A percentile compares a stretch with the other conserved stretches of the same genome.
These are phyloP conservation scores for Melitaea cinxia DNA, from an alignment of 1,140 invertebrate species.

Conservation along the genomic window DNA sequence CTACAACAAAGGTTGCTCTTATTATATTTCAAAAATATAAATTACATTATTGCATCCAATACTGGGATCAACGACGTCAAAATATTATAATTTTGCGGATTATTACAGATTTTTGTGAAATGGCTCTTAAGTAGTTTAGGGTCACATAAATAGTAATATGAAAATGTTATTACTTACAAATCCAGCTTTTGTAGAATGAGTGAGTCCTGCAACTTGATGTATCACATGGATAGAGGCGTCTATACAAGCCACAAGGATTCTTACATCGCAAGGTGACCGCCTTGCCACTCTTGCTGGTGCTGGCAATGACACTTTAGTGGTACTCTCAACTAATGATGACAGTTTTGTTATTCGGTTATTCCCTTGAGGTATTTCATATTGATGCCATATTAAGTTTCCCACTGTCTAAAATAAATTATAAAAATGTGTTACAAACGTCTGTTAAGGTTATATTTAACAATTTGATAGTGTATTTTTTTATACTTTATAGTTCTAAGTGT, in stretches of 20 bases:
- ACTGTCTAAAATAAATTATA: conserved; percentile 63
- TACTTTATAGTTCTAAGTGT: no score
- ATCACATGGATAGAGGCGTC: conserved; percentile 69
- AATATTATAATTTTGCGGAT: no score
- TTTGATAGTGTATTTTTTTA: no score
- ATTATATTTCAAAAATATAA: no score
- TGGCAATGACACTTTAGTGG: conserved; percentile 52
- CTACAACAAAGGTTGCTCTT: no score
- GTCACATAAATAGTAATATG: background rate
- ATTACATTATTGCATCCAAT: no score
- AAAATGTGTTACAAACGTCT: no score
- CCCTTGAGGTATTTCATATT: conserved; percentile 53
- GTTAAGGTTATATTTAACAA: no score
- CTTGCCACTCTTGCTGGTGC: conserved; percentile 58
- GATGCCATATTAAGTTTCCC: conserved; percentile 64
- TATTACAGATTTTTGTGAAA: no score
- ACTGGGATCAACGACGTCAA: no score
- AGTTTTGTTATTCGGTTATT: conserved; percentile 48
- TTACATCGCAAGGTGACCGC: conserved; percentile 54
- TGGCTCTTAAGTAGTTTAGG: no score
- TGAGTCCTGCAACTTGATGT: conserved; percentile 54
- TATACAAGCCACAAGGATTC: conserved; percentile 64
- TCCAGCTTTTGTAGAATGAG: conserved; percentile 58
- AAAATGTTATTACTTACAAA: conserved; percentile 53
- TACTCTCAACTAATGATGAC: conserved; percentile 41